Base-by-base conservation (phyloP, 2,797 vertebrate species). In the Nasua narica region DNA sequence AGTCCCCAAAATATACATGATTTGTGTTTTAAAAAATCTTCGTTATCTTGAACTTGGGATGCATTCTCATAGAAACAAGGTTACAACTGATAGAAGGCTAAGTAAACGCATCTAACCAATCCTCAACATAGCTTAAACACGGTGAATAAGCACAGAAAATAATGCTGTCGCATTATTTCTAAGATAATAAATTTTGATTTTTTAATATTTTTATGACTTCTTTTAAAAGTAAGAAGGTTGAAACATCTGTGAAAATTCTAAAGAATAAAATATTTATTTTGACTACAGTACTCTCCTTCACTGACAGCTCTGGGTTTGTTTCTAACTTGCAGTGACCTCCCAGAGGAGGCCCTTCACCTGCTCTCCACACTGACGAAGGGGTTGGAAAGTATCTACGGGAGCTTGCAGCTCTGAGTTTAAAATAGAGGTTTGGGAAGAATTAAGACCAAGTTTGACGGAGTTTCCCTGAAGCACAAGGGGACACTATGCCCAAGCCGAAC, bases 1-100 rank as follows among this genome's bases (percentile, higher is more conserved):
- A 96, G 79, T 48, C 16, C 32, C 14, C 54, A 43, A 81, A 77
- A 72, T 77, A 72, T 2, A 93, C 94, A 87, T 86, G 8, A 87
- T 43, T 12, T 92, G 27, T 94, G 35, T 94, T 76, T 43, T 94
- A 89, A 94, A 88, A 88, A 85, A 65, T 83, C 25, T 67, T 40
- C 52, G 40, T 84, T 67, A 69, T 25, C 37, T 69, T 25, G 32
- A 88, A 90, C 21, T 15, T 54, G 32, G 48, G 37, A 90, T 60
- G 5, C 35, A 62, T 43, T 93, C 19, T 83, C 72, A 87, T 0
- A 81, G 52, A 88, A 95, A 79, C 7, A 40, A 76, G 46, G 35
- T 85, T 56, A 46, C 60, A 85, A 88, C 0, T 82, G 86, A 77
- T 0, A 67, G 40, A 10, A 74, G 32, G 11, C 58, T 21, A 3